A percentile compares a stretch with the other conserved stretches of the same genome.
phyloP scores from a whole-genome alignment of 2,888 invertebrate species.

The Bellardia pandia region DNA sequence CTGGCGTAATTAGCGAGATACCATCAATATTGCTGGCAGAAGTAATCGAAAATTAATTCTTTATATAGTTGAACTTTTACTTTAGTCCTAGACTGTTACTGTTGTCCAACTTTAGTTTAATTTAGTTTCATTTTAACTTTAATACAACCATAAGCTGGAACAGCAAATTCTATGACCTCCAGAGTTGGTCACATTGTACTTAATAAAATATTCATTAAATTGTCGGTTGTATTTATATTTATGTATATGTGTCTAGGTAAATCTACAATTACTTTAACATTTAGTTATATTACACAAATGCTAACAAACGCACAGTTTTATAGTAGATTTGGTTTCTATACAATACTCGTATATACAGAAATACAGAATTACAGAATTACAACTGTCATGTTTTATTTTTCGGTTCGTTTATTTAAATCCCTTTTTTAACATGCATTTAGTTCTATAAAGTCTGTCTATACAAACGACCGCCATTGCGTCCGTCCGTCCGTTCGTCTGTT shows the following conservation, averaged over 20 bases:
- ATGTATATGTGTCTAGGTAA: conserved; percentile 57
- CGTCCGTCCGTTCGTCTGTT: neutral
- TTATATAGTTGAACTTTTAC: too few relatives aligned
- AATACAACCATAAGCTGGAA: too few relatives aligned
- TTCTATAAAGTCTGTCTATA: conserved; percentile 47
- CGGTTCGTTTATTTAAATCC: conserved; percentile 73
- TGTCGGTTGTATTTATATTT: conserved; percentile 44
- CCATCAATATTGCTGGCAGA: too few relatives aligned
- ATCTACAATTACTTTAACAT: conserved; percentile 68
- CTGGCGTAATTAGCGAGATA: too few relatives aligned
- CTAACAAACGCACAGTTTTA: conserved; percentile 9
- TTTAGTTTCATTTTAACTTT: too few relatives aligned
- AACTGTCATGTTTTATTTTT: conserved; percentile 73
- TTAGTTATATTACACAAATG: conserved; percentile 64
- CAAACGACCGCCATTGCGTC: neutral
- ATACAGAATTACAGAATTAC: conserved; percentile 65
- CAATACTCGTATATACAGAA: conserved; percentile 23
- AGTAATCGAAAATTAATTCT: too few relatives aligned
- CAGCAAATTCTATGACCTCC: neutral
- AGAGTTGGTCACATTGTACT: neutral
- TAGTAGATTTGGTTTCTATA: conserved; percentile 55
- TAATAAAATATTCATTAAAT: conserved; percentile 14
- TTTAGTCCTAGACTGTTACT: too few relatives aligned
- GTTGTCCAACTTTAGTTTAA: too few relatives aligned
- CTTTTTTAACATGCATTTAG: conserved; percentile 59